Conservation (phyloP, 2,888 invertebrate species). For the Scaptomyza polygonia region DNA sequence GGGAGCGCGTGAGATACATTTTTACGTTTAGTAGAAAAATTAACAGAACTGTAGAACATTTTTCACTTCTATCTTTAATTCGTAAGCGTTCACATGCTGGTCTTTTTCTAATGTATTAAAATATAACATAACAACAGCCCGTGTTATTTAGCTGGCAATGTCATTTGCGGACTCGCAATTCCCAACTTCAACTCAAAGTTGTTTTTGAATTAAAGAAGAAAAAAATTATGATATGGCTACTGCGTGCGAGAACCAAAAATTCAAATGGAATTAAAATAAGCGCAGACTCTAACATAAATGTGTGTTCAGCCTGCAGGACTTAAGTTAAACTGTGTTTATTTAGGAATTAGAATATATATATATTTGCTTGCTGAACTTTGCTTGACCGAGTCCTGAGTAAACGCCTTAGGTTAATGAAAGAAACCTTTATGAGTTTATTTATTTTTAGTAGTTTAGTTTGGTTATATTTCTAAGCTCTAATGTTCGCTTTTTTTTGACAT, state of each 20-base stretch:
- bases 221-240: too few relatives aligned
- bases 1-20: background rate
- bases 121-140: too few relatives aligned
- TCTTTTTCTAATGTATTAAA: too few relatives aligned
- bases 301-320: background rate
- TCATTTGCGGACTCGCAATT: too few relatives aligned
- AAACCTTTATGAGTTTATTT: too few relatives aligned
- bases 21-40: constrained; percentile 2
- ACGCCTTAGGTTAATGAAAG: too few relatives aligned
- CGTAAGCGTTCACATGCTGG: too few relatives aligned
- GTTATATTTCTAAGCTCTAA: background rate
- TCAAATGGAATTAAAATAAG: constrained; percentile 23
- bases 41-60: background rate
- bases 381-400: background rate
- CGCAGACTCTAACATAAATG: background rate
- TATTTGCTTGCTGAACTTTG: background rate
- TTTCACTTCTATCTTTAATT: background rate
- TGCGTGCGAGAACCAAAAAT: too few relatives aligned
- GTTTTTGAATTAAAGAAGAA: constrained; percentile 33
- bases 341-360: background rate
- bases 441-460: too few relatives aligned
- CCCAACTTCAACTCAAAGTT: constrained; percentile 18
- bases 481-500: background rate
- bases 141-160: too few relatives aligned
- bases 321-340: background rate